Base-by-base conservation (phyloP, 2,888 invertebrate genomes). In the Drosophila barbarae region DNA sequence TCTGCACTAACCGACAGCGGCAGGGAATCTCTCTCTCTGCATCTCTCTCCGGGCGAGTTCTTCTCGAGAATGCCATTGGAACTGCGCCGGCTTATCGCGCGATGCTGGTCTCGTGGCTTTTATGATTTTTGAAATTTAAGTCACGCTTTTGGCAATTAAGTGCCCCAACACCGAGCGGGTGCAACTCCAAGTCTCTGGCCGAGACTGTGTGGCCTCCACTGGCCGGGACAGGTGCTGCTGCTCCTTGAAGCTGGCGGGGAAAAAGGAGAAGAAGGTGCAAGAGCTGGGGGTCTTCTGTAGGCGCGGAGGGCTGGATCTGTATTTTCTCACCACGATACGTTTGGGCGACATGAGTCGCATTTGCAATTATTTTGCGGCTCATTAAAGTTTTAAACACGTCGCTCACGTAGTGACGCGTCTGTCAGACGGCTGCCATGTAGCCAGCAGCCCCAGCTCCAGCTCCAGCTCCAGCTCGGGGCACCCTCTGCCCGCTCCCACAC, bases 321-420 rank as follows among this genome's bases (percentile, higher is more conserved):
- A 69, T 79, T 59, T 59, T 73, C 75, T 72, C 73, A 65, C 75
- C 72, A 71, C 73, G 71, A 71, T 77, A 76, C 73, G 74, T 74
- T 77, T 77, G 73, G 76, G 70, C 76, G 75, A 75, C 81, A 74
- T 73, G 84, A 75, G 74, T 72, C 80, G 76, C 77, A 84, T 82
- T 86, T 87, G 84, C 84, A 87, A 86, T 85, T 85, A 86, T 85
- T 85, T 86, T 79, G 80, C 76, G 78, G 78, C 77, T 87, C 86
- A 87, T 87, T 87, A 87, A 86, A 85, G 76, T 86, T 87, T 87
- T 85, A 86, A 87, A 83, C 87, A 87, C 87, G 87, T 87, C 84
- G 84, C 78, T 78, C 81, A 81, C 81, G 84, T 84, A 81, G 76
- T 83, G 84, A 81, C 81, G 84, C 80, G 84, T 84, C 78, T 78